Evolutionary conservation across 2,113 vertebrate species (phyloP).

Genomic region (Misgurnus mizolepis): DNA sequence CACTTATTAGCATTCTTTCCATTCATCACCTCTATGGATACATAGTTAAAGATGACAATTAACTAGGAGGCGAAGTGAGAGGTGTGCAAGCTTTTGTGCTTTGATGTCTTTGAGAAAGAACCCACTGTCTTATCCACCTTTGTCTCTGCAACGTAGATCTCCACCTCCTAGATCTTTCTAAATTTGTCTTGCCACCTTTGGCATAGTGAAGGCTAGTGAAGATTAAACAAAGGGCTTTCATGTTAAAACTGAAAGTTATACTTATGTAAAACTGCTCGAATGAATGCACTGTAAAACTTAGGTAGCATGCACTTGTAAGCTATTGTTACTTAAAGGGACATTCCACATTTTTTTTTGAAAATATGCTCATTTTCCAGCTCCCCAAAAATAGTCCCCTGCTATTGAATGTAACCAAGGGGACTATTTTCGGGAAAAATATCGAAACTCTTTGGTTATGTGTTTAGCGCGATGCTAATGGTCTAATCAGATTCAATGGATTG

Average conservation of each 20-base stretch:
- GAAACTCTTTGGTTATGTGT: too few species aligned
- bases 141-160: neutral
- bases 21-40: neutral
- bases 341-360: too few species aligned
- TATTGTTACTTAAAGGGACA: too few species aligned
- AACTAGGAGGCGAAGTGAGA: constrained; percentile 22
- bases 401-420: too few species aligned
- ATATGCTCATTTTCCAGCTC: too few species aligned
- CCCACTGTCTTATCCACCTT: constrained; percentile 10
- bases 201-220: neutral
- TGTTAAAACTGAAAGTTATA: neutral
- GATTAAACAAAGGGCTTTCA: constrained; percentile 7
- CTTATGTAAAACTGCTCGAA: too few species aligned
- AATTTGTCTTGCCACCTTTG: neutral
- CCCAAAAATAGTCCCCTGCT: too few species aligned
- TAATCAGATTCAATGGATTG: too few species aligned
- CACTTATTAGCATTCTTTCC: constrained; percentile 19
- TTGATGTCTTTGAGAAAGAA: constrained; percentile 49
- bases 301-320: too few species aligned
- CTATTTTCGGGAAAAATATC: too few species aligned
- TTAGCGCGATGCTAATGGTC: too few species aligned
- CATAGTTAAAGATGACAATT: constrained; percentile 16
- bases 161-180: constrained; percentile 7
- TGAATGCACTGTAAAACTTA: neutral
- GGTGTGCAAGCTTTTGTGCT: constrained; percentile 33